Evolutionary conservation across 1,140 invertebrate species (phyloP).

Genomic region (Eumeta japonica): DNA sequence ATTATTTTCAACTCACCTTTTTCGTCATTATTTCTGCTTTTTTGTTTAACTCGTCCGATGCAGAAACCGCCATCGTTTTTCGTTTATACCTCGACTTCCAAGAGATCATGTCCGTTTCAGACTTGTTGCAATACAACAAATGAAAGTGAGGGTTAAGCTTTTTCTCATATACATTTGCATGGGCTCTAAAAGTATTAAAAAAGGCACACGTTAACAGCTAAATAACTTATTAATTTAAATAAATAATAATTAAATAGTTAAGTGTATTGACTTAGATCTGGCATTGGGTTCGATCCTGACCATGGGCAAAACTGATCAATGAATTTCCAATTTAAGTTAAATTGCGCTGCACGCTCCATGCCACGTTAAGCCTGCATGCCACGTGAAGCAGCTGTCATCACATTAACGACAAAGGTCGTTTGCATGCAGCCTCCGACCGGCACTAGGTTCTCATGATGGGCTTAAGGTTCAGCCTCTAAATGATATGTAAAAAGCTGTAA

Average conservation of each 20-base stretch:
- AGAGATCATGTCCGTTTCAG: slow-evolving; percentile 51
- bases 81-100: slow-evolving; percentile 50
- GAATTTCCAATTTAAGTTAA: too few species aligned
- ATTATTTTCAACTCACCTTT: slow-evolving; percentile 40
- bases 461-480: too few species aligned
- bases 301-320: too few species aligned
- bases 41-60: slow-evolving; percentile 49
- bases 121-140: slow-evolving; percentile 44
- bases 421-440: too few species aligned
- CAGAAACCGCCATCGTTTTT: slow-evolving; percentile 39
- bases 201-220: not conserved
- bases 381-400: too few species aligned
- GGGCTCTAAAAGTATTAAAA: not conserved
- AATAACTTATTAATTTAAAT: not conserved
- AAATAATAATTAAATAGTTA: not conserved
- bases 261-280: not conserved
- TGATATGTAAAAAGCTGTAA: too few species aligned
- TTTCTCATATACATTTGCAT: not conserved
- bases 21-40: slow-evolving; percentile 54
- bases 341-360: too few species aligned
- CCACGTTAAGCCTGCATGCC: too few species aligned
- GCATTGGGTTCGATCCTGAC: not conserved
- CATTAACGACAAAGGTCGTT: too few species aligned
- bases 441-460: too few species aligned
- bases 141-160: slow-evolving; percentile 34